These are phyloP conservation scores for Philonicus albiceps DNA, from an alignment of 2,888 invertebrate species.

Conservation along the genomic window DNA sequence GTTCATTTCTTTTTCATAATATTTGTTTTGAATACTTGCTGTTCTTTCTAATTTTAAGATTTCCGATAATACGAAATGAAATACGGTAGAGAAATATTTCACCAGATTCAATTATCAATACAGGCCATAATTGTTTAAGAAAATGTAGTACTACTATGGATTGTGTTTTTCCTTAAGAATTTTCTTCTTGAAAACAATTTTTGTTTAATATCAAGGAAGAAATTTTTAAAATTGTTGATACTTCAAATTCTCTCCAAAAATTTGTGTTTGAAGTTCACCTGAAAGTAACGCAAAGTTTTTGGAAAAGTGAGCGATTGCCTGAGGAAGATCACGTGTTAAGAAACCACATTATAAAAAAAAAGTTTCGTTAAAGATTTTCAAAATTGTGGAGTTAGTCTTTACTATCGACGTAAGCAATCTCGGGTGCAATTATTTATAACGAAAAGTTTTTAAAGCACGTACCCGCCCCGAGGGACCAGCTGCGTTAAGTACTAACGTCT, in stretches of 20 bases:
- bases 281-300: background rate
- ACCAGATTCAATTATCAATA: no score
- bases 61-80: no score
- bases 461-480: background rate
- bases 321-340: background rate
- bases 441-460: conserved; percentile 34
- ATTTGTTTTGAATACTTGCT: no score
- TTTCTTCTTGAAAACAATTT: background rate
- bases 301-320: background rate
- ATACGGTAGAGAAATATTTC: no score
- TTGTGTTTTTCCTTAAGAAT: background rate
- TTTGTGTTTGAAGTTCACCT: background rate
- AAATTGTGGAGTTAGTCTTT: background rate
- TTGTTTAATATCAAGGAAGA: background rate
- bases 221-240: background rate
- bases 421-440: background rate
- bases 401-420: background rate
- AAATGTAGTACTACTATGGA: background rate
- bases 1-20: no score
- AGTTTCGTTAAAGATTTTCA: background rate
- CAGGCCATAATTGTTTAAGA: no score
- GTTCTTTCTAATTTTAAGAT: no score
- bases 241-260: background rate
- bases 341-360: background rate
- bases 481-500: conserved; percentile 10